phyloP scores from a whole-genome alignment of 2,113 vertebrate genomes.

The Xenopus laevis region DNA sequence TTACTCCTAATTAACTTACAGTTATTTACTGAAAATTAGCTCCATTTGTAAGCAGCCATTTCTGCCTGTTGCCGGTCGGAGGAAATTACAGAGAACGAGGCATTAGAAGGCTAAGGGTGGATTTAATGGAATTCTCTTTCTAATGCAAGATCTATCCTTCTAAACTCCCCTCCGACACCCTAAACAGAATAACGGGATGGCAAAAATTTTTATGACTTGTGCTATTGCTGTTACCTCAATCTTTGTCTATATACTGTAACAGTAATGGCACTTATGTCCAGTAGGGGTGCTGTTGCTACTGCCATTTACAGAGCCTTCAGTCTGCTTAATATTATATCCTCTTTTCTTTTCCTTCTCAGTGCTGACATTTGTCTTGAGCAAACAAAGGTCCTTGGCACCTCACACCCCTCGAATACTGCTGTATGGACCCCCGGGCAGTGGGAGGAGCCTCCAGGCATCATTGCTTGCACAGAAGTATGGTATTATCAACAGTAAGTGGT shows the following conservation, averaged over 20 bases:
- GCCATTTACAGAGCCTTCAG: too few relatives aligned
- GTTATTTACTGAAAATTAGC: slow-evolving; percentile 85
- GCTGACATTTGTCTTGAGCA: slow-evolving; percentile 68
- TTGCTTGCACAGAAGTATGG: slow-evolving; percentile 79
- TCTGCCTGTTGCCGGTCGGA: slow-evolving; percentile 48
- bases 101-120: background rate
- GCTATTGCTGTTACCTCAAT: too few relatives aligned
- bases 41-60: slow-evolving; percentile 67
- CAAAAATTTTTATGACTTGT: too few relatives aligned
- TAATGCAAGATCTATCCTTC: too few relatives aligned
- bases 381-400: slow-evolving; percentile 63
- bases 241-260: too few relatives aligned
- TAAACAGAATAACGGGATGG: too few relatives aligned
- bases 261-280: too few relatives aligned
- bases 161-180: too few relatives aligned
- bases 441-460: slow-evolving; percentile 81
- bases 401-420: slow-evolving; percentile 81
- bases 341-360: slow-evolving; percentile 54
- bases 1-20: slow-evolving; percentile 89
- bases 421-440: slow-evolving; percentile 79
- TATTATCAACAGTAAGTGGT: slow-evolving; percentile 77
- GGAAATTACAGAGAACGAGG: slow-evolving; percentile 9
- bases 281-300: too few relatives aligned
- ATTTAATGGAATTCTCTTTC: background rate
- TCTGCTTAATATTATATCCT: too few relatives aligned